Conservation (phyloP, 2,888 invertebrate species). For the Callinectes sapidus region DNA sequence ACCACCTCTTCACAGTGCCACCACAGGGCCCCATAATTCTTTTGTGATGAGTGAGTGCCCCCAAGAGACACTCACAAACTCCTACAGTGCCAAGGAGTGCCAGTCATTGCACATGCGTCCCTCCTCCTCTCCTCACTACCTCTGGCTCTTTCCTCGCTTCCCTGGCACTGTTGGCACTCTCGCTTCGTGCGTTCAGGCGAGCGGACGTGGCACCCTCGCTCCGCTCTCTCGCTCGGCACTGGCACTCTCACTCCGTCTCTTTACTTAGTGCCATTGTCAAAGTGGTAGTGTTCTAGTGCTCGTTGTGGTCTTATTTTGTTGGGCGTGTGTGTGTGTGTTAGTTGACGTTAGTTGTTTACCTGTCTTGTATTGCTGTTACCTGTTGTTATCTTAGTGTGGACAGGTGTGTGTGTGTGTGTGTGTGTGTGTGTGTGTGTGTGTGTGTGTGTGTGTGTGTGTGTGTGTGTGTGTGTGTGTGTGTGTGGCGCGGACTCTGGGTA, state of each 20-base stretch:
- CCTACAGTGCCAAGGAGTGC: not conserved
- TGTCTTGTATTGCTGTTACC: not conserved
- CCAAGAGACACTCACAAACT: not conserved
- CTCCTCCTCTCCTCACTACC: not conserved
- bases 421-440: too few species aligned
- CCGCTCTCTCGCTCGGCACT: not conserved
- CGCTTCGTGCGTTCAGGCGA: not conserved
- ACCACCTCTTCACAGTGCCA: not conserved
- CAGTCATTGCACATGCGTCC: slow-evolving; percentile 9
- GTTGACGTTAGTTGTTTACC: not conserved
- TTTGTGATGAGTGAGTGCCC: not conserved
- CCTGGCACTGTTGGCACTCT: not conserved
- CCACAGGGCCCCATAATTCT: not conserved
- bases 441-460: too few species aligned
- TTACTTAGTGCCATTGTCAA: not conserved
- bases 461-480: too few species aligned
- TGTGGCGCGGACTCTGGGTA: too few species aligned
- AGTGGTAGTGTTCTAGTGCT: not conserved
- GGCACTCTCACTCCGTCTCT: not conserved
- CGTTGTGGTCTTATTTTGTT: not conserved
- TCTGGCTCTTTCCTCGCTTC: not conserved
- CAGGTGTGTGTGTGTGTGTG: not conserved
- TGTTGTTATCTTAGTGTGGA: not conserved
- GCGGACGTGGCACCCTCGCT: slow-evolving; percentile 15
- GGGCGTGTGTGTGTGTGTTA: not conserved